Percentiles rank a stretch among this genome's conserved stretches.
These are phyloP conservation scores for Gymnoscelis rufifasciata DNA, from an alignment of 2,888 invertebrate species.

Conservation along the genomic window DNA sequence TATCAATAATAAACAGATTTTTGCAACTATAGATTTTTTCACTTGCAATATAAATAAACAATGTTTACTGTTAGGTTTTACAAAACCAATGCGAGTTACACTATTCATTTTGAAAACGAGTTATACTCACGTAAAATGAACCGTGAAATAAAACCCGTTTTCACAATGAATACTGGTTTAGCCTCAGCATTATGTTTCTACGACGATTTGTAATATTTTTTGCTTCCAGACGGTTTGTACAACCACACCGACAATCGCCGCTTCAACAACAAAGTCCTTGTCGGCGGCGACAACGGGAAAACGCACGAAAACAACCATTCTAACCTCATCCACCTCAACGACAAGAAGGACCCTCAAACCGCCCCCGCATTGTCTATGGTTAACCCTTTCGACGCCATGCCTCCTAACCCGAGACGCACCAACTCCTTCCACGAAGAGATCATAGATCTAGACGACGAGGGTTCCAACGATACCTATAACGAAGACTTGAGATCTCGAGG, in stretches of 20 bases:
- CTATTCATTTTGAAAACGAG: too few species aligned
- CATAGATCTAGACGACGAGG: constrained; percentile 32
- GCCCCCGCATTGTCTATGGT: constrained; percentile 48
- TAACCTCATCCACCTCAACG: constrained; percentile 49
- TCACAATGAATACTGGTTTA: too few species aligned
- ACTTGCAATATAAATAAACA: too few species aligned
- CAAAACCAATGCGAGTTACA: too few species aligned
- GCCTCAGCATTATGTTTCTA: too few species aligned
- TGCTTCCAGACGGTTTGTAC: constrained; percentile 57
- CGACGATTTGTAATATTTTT: too few species aligned
- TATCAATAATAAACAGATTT: too few species aligned
- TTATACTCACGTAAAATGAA: too few species aligned
- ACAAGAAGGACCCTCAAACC: constrained; percentile 38
- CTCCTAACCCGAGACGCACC: constrained; percentile 35
- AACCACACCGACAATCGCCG: constrained; percentile 72
- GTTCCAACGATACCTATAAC: constrained; percentile 44
- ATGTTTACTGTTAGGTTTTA: too few species aligned
- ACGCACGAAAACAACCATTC: constrained; percentile 41
- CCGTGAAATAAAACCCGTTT: too few species aligned
- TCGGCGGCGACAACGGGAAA: constrained; percentile 60
- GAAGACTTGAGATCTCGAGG: constrained; percentile 49
- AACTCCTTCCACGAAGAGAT: constrained; percentile 21
- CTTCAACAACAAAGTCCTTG: constrained; percentile 71
- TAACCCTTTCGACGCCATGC: constrained; percentile 66
- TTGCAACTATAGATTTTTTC: too few species aligned